A percentile compares a stretch with the other conserved stretches of the same genome.
These are phyloP conservation scores for Drosophila biarmipes DNA, from an alignment of 1,140 invertebrate genomes.

Conservation along the genomic window DNA sequence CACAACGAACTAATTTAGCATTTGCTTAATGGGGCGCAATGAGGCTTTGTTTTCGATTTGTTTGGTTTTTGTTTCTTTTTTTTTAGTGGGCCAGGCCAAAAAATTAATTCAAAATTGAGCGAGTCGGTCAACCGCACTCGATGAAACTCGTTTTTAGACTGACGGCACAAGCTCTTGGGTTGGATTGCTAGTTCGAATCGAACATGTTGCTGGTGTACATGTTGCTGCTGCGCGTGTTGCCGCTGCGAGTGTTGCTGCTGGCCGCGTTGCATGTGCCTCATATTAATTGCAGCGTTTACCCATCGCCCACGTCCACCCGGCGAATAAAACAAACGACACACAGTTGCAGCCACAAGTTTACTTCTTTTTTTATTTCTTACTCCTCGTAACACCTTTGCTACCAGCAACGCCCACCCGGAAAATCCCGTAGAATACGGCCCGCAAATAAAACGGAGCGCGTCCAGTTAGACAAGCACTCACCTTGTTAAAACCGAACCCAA, in stretches of 20 bases:
- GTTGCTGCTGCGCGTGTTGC: slow-evolving; percentile 4
- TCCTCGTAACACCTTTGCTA: slow-evolving; percentile 11
- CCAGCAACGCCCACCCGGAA: slow-evolving; percentile 56
- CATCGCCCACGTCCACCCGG: slow-evolving; percentile 49
- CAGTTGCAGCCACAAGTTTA: slow-evolving; percentile 52
- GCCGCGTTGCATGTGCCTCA: slow-evolving; percentile 53
- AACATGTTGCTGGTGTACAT: slow-evolving; percentile 41
- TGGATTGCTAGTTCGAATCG: slow-evolving; percentile 24
- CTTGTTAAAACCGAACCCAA: slow-evolving; percentile 37
- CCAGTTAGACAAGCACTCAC: slow-evolving; percentile 58
- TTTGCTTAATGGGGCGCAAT: slow-evolving; percentile 48
- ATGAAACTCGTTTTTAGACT: slow-evolving; percentile 69
- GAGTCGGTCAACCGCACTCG: slow-evolving; percentile 55
- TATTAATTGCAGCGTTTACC: slow-evolving; percentile 75
- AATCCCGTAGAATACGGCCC: slow-evolving; percentile 15
- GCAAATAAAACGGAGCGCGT: slow-evolving; percentile 18
- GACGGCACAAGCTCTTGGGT: slow-evolving; percentile 37
- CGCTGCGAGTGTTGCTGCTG: slow-evolving; percentile 22
- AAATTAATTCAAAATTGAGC: slow-evolving; percentile 30
- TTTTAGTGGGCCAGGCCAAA: slow-evolving; percentile 26
- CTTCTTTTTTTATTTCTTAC: slow-evolving; percentile 7
- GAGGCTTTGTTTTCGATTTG: slow-evolving; percentile 21
- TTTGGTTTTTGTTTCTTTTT: slow-evolving; percentile 3
- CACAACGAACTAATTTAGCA: slow-evolving; percentile 18
- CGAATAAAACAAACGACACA: slow-evolving; percentile 63